These are phyloP conservation scores for Acanthaster planci DNA, from an alignment of 35 echinoderm and acorn worm genomes.

Conservation along the genomic window DNA sequence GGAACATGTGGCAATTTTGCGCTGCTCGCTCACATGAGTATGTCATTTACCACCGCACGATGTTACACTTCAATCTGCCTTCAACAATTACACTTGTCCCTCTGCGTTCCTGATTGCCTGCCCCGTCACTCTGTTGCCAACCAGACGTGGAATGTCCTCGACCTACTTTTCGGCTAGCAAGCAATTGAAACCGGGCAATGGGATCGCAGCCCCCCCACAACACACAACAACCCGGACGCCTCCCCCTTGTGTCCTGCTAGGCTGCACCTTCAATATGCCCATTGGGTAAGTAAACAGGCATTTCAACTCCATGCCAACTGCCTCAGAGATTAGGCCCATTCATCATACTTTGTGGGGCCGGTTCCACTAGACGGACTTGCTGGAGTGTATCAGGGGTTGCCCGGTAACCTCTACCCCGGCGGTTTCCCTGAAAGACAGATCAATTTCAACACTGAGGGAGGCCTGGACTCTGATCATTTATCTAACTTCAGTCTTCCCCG, in stretches of 20 bases:
- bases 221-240: background rate
- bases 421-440: slow-evolving; percentile 2
- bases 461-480: background rate
- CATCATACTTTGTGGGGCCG: slow-evolving; percentile 14
- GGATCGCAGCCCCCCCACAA: background rate
- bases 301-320: slow-evolving; percentile 15
- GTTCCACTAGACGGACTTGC: background rate
- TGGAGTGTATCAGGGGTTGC: background rate
- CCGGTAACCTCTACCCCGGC: background rate
- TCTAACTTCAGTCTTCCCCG: background rate
- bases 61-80: background rate
- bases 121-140: slow-evolving; percentile 1
- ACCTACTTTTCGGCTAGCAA: slow-evolving; percentile 5
- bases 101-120: background rate
- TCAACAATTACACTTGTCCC: slow-evolving; percentile 17
- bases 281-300: slow-evolving; percentile 7
- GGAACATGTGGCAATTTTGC: background rate
- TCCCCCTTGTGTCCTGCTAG: background rate
- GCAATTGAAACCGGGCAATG: slow-evolving; percentile 25
- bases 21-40: background rate
- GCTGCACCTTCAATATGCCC: slow-evolving; percentile 1
- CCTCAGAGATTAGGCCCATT: slow-evolving; percentile 7
- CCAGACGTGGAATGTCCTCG: slow-evolving; percentile 7
- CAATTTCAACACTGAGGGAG: slow-evolving; percentile 16
- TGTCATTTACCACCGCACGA: slow-evolving; percentile 8